phyloP scores from a whole-genome alignment of 2,113 vertebrate genomes.

The Gallinago paraguaiae region DNA sequence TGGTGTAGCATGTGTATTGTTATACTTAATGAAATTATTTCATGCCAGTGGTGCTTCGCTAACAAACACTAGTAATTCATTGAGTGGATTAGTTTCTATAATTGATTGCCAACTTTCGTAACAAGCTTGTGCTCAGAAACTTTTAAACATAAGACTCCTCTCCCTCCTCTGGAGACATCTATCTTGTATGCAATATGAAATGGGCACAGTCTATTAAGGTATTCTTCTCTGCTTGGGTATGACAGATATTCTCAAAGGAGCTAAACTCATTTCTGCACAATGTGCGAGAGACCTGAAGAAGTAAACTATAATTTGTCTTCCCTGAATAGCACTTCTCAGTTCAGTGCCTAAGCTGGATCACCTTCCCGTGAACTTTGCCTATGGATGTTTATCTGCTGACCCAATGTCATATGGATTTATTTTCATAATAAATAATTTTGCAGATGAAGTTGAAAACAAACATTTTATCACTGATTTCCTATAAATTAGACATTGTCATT shows the following conservation, averaged over 20 bases:
- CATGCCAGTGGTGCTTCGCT: background rate
- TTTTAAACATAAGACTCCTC: slow-evolving; percentile 12
- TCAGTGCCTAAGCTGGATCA: slow-evolving; percentile 69
- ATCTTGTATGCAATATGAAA: slow-evolving; percentile 59
- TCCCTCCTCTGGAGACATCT: slow-evolving; percentile 31
- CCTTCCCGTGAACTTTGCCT: slow-evolving; percentile 81
- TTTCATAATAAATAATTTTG: slow-evolving; percentile 65
- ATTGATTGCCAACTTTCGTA: slow-evolving; percentile 10
- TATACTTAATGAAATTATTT: background rate
- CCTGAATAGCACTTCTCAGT: slow-evolving; percentile 59
- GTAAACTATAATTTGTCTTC: slow-evolving; percentile 76
- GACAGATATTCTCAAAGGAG: slow-evolving; percentile 83
- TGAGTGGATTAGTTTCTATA: background rate
- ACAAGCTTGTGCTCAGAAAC: slow-evolving; percentile 2
- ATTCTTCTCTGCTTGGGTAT: slow-evolving; percentile 74
- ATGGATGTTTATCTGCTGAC: slow-evolving; percentile 70
- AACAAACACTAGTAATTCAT: background rate
- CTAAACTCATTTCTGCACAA: slow-evolving; percentile 80
- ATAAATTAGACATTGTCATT: slow-evolving; percentile 62
- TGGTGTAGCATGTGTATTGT: background rate
- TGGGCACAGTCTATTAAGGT: slow-evolving; percentile 65
- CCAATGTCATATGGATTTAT: slow-evolving; percentile 67
- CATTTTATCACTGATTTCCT: slow-evolving; percentile 65
- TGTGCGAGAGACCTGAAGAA: slow-evolving; percentile 73
- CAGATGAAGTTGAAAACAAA: slow-evolving; percentile 68